Percentiles rank a stretch among this genome's conserved stretches.
Conservation (phyloP, 2,888 invertebrate species). For the Luperina nickerlii region DNA sequence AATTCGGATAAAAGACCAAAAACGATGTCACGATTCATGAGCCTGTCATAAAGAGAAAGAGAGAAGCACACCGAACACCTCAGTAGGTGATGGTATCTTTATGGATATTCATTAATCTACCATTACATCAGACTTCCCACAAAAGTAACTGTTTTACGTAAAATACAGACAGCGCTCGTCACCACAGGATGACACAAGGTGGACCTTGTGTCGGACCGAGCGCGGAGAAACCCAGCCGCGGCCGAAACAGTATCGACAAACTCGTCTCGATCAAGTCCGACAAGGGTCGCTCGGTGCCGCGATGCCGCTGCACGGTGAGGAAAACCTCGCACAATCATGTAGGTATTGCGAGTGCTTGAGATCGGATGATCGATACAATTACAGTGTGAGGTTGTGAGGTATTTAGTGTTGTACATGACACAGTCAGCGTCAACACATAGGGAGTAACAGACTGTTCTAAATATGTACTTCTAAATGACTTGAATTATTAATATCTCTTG, state of each 20-base stretch:
- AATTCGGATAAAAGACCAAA: background rate
- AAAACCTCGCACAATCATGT: constrained; percentile 3
- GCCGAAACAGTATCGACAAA: background rate
- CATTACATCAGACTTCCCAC: background rate
- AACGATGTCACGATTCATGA: background rate
- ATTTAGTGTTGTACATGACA: background rate
- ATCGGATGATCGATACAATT: background rate
- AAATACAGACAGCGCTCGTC: background rate
- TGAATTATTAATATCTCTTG: background rate
- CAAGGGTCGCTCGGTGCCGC: background rate
- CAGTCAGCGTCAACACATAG: background rate
- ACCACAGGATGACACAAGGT: background rate
- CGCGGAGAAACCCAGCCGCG: constrained; percentile 16
- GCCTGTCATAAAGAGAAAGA: background rate
- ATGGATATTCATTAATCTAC: background rate
- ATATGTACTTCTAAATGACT: background rate
- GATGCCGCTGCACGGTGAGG: background rate
- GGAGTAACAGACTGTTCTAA: background rate
- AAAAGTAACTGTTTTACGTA: background rate
- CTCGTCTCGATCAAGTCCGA: background rate
- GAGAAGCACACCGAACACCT: background rate
- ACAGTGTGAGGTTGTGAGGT: background rate
- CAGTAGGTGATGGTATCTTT: background rate
- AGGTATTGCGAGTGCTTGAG: background rate
- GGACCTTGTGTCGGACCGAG: background rate